Evolutionary conservation across 2,888 invertebrate species (phyloP).

Genomic region (Cataglyphis rosenhaueri): DNA sequence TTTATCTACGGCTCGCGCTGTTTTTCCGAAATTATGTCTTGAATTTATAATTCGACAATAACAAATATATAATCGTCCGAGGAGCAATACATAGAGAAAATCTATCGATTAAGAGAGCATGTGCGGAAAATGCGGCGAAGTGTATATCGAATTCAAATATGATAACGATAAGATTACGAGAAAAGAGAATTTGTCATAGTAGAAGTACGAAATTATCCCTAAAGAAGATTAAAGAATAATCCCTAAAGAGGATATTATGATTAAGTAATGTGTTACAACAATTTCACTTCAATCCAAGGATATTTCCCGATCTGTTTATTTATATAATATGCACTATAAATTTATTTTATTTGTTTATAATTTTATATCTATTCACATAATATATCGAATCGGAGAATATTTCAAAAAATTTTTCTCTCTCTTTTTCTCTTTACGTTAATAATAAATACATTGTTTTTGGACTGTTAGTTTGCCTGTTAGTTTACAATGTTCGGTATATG

Average conservation of each 20-base stretch:
- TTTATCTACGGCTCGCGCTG: neutral
- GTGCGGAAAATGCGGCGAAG: too few species aligned
- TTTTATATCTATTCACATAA: neutral
- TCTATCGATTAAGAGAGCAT: neutral
- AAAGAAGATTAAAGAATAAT: too few species aligned
- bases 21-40: neutral
- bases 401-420: neutral
- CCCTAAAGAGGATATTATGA: neutral
- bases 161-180: neutral
- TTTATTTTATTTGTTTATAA: slow-evolving; percentile 14
- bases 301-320: neutral
- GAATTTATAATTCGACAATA: neutral
- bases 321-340: neutral
- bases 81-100: neutral
- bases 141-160: neutral
- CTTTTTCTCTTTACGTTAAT: neutral
- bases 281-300: neutral
- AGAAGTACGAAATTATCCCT: neutral
- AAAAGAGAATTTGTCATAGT: neutral
- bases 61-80: neutral
- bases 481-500: neutral
- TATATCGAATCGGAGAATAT: neutral
- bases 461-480: neutral
- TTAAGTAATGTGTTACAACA: neutral
- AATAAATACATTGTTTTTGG: neutral